These are phyloP conservation scores for Oplegnathus fasciatus DNA, from an alignment of 2,113 vertebrate species.

Conservation along the genomic window DNA sequence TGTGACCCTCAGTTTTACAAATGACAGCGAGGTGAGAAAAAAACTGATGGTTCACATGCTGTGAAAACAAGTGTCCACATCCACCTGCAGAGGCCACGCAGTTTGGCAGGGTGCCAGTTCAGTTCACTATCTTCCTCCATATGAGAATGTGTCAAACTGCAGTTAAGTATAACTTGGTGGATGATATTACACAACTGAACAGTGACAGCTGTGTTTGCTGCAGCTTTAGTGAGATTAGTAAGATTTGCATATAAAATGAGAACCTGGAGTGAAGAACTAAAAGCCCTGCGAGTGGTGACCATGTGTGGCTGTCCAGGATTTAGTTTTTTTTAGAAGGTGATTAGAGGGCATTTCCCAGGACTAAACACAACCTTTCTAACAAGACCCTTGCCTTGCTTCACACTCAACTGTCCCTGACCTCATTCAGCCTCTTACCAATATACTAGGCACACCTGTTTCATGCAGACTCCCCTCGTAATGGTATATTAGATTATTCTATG, in stretches of 20 bases:
- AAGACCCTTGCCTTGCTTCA: neutral
- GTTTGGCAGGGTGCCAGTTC: neutral
- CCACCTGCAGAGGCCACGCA: slow-evolving; percentile 2
- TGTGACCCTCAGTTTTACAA: neutral
- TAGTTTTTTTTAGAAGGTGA: neutral
- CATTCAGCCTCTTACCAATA: neutral
- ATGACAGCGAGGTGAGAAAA: neutral
- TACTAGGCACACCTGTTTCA: neutral
- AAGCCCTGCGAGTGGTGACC: slow-evolving; percentile 16
- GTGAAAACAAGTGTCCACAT: slow-evolving; percentile 6
- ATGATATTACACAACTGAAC: slow-evolving; percentile 9
- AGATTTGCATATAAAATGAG: slow-evolving; percentile 39
- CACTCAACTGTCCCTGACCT: neutral
- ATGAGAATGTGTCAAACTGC: neutral
- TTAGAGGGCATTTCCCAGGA: neutral
- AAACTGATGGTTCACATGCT: neutral
- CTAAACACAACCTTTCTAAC: neutral
- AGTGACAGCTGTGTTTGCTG: slow-evolving; percentile 33
- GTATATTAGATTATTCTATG: neutral
- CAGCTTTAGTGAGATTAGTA: slow-evolving; percentile 27
- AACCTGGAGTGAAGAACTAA: slow-evolving; percentile 14
- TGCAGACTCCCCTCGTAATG: neutral
- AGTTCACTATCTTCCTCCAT: neutral
- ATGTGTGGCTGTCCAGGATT: neutral
- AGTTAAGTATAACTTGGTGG: neutral